Evolutionary conservation across 2,888 invertebrate species (phyloP), one percentile per base, ranked within the genome.

Genomic region (Encarsia formosa): DNA sequence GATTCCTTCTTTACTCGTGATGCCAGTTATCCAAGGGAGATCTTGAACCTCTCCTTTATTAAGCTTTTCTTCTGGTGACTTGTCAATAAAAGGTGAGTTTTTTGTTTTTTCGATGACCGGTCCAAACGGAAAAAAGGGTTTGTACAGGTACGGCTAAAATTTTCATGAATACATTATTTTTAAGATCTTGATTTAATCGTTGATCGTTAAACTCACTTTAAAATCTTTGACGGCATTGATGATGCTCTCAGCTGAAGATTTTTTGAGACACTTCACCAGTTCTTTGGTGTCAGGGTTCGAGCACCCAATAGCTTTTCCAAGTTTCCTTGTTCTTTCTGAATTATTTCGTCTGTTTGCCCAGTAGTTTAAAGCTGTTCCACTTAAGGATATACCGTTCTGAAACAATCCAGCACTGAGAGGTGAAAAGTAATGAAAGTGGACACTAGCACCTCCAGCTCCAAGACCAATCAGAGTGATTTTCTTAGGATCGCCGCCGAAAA

Each of bases 61-160:
- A 1, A 87, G 77, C 1, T 84, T 75, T 9, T 77, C 75, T 61
- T 79, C 79, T 0, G 89, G 89, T 52, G 83, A 79, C 49, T 82
- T 78, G 0, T 78, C 76, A 9, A 90, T 70, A 69, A 88, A 84
- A 0, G 86, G 79, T 19, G 80, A 75, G 16, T 79, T 74, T 1
- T 76, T 69, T 60, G 72, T 74, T 26, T 66, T 68, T 61, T 89
- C 89, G 0, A 83, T 76, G 0, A 85, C 85, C 0, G 87, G 86
- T 0, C 82, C 85, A 67, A 88, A 87, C 0, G 86, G 84, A 0
- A 85, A 80, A 66, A 85, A 86, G 53, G 88, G 81, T 68, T 82
- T 81, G 63, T 84, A 84, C 16, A 82, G 70, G 75, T 78, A 81
- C 16, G 79, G 77, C 79, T 80, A n/a, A 2, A 37, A 35, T n/a